Evolutionary conservation across 2,888 invertebrate species (phyloP), one percentile per base, ranked within the genome.

Genomic region (Thera obeliscata): DNA sequence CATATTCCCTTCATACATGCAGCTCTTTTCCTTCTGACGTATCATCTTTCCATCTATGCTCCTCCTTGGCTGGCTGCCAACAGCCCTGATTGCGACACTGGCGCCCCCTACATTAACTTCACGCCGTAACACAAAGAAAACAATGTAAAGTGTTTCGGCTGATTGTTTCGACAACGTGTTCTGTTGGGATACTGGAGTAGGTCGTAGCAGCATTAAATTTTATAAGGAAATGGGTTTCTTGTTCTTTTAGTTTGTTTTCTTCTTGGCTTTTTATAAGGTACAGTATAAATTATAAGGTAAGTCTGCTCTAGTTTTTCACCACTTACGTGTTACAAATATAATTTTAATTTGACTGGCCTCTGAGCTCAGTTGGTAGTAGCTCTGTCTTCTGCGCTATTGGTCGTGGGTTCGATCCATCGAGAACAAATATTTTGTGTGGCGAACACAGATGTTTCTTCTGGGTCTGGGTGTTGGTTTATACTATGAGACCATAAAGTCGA

Each of bases 11-110:
- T 46, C 2, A 46, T 46, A 52, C 52, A 33, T 52, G 33, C 52
- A 33, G n/a, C 11, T 36, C 5, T 35, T 35, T 33, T 48, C 56
- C 22, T 9, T 63, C 50, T 38, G 46, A 56, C 49, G 35, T 76
- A 74, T 76, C 74, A 71, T 68, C 70, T 74, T 78, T 79, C 64
- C 70, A 80, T 77, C 77, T 77, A 73, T 70, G 71, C 73, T 73
- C 72, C 70, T 66, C 61, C 59, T 74, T 84, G 84, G 83, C 83
- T 57, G 8, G 1, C 3, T 64, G 82, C 83, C 84, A 85, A 75
- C 61, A 63, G 69, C 75, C 71, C 72, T 79, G 79, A 80, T 78
- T 82, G 74, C 73, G 74, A 71, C 74, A 75, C 75, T 63, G 77
- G 78, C 79, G 75, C 75, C 76, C 72, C 54, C 76, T 78, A 74